Conservation (phyloP, 2,113 vertebrate genomes). For the Ceratotherium simum region DNA sequence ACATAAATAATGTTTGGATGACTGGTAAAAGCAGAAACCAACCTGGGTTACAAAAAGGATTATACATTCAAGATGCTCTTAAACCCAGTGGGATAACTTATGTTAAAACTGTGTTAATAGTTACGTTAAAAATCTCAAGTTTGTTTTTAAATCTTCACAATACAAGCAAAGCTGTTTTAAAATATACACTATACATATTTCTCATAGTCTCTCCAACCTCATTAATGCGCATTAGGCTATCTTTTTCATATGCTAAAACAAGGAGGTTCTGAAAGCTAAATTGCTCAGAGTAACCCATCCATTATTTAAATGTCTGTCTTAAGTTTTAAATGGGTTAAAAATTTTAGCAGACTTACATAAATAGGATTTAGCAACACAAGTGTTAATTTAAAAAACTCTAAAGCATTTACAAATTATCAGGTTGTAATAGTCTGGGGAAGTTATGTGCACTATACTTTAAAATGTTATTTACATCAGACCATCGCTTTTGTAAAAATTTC, state of each 20-base stretch:
- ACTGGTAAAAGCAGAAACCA: conserved; percentile 88
- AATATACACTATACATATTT: conserved; percentile 98
- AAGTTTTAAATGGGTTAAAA: conserved; percentile 79
- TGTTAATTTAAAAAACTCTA: conserved; percentile 85
- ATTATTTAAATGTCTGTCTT: conserved; percentile 66
- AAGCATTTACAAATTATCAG: conserved; percentile 89
- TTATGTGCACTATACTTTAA: conserved; percentile 88
- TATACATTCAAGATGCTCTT: conserved; percentile 92
- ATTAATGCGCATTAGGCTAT: conserved; percentile 84
- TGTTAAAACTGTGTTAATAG: conserved; percentile 90
- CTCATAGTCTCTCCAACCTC: conserved; percentile 88
- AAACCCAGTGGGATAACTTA: conserved; percentile 90
- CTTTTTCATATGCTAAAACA: conserved; percentile 83
- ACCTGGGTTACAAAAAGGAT: conserved; percentile 88
- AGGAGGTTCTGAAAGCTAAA: conserved; percentile 71
- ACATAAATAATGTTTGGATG: conserved; percentile 89
- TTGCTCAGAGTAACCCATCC: conserved; percentile 65
- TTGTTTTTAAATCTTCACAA: conserved; percentile 93
- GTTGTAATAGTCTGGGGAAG: conserved; percentile 85
- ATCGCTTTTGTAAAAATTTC: conserved; percentile 80
- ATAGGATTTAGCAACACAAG: conserved; percentile 86
- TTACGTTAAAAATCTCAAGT: conserved; percentile 92
- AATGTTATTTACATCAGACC: conserved; percentile 89
- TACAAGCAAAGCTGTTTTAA: conserved; percentile 92
- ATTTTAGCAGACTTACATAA: conserved; percentile 80